Conservation (phyloP, 2,888 invertebrate species). For the Macroteleia sp. region DNA sequence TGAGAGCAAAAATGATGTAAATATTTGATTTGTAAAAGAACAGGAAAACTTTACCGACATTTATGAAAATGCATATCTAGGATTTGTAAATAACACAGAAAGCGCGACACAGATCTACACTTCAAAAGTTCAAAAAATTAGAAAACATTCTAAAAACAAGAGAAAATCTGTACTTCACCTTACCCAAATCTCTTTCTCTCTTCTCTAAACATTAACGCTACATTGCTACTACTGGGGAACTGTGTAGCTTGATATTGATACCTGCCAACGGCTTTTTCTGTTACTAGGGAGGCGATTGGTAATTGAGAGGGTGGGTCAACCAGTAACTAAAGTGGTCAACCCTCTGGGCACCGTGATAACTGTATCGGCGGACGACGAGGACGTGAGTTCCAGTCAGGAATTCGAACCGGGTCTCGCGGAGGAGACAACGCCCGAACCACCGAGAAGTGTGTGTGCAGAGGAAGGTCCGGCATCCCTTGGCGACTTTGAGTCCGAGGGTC, state of each 20-base stretch:
- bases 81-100: too few species aligned
- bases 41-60: too few species aligned
- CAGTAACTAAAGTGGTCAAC: slow-evolving; percentile 89
- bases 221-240: slow-evolving; percentile 19
- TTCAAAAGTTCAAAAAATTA: too few species aligned
- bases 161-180: too few species aligned
- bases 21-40: too few species aligned
- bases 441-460: slow-evolving; percentile 79
- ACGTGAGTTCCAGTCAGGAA: slow-evolving; percentile 77
- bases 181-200: too few species aligned
- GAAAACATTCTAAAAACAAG: too few species aligned
- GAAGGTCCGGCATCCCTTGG: slow-evolving; percentile 80
- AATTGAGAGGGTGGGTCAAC: slow-evolving; percentile 84
- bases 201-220: slow-evolving; percentile 35
- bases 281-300: slow-evolving; percentile 88
- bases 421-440: slow-evolving; percentile 72
- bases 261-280: slow-evolving; percentile 94
- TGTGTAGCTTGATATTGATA: slow-evolving; percentile 80
- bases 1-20: too few species aligned
- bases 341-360: slow-evolving; percentile 90
- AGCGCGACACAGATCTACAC: too few species aligned
- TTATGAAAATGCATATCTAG: too few species aligned
- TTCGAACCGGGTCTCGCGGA: slow-evolving; percentile 71
- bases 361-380: slow-evolving; percentile 82
- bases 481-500: slow-evolving; percentile 76